Evolutionary conservation across 1,140 invertebrate species (phyloP).

Genomic region (Mizuhopecten yessoensis): DNA sequence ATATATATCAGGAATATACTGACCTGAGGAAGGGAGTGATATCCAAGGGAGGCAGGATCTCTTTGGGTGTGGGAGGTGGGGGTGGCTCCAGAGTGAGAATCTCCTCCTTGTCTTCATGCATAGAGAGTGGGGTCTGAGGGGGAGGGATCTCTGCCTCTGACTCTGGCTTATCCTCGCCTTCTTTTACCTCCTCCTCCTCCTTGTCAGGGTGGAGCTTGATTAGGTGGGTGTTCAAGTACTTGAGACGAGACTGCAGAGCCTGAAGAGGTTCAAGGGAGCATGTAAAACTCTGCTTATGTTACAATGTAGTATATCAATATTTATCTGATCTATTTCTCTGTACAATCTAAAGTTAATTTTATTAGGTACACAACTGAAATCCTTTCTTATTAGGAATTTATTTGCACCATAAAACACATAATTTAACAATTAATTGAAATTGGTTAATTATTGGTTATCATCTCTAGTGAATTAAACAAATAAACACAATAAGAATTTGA

Average conservation of each 20-base stretch:
- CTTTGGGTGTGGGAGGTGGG: slow-evolving; percentile 74
- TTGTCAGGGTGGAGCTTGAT: slow-evolving; percentile 74
- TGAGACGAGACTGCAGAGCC: slow-evolving; percentile 80
- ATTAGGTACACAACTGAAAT: too few species aligned
- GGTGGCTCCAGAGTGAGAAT: slow-evolving; percentile 79
- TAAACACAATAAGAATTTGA: too few species aligned
- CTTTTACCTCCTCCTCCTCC: slow-evolving; percentile 67
- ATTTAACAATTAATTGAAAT: too few species aligned
- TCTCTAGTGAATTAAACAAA: too few species aligned
- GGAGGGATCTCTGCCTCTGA: slow-evolving; percentile 65
- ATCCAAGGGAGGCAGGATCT: slow-evolving; percentile 80
- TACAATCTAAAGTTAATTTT: too few species aligned
- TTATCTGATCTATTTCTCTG: too few species aligned
- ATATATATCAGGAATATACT: slow-evolving; percentile 42
- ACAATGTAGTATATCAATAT: too few species aligned
- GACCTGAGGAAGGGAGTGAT: slow-evolving; percentile 80
- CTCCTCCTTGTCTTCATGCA: slow-evolving; percentile 73
- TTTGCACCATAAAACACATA: too few species aligned
- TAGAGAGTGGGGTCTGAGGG: slow-evolving; percentile 70
- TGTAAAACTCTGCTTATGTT: not conserved
- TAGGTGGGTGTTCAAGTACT: slow-evolving; percentile 80
- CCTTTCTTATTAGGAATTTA: too few species aligned
- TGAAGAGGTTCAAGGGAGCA: slow-evolving; percentile 50
- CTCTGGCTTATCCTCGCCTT: slow-evolving; percentile 65
- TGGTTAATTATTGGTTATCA: too few species aligned